Base-by-base conservation (phyloP, 2,888 invertebrate genomes). In the Lissocephala sabroskyi region DNA sequence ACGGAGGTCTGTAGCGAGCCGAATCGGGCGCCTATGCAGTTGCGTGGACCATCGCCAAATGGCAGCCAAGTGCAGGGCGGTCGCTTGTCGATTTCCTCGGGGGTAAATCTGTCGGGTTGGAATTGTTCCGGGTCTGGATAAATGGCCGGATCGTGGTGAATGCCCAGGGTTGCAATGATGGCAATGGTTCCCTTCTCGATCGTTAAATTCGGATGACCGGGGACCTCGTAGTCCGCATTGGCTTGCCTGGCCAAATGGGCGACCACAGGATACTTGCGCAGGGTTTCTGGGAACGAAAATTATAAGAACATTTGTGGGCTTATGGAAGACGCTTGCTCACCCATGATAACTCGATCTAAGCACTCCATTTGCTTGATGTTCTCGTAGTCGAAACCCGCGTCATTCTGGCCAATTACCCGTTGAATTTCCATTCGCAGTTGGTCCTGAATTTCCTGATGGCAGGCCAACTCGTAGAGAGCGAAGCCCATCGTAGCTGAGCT, bases 401-500 rank as follows among this genome's bases (percentile, higher is more conserved):
- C 45, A 17, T 75, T 44, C 3, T 62, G 54, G 1, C 36, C 17
- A 84, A 62, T 13, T 0, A 55, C 49, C 2, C 29, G 23, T 0
- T 52, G 42, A 7, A 75, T 51, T 37, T 67, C 71, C 2, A 41
- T 7, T 4, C 75, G 29, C 10, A 59, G 18, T 36, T 50, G 50
- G 2, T 10, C 65, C 65, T 29, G 75, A 49, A 70, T 45, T 1
- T 65, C 51, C 17, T 39, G 59, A 56, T 70, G 60, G 14, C 50
- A 11, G 0, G 68, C 66, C 11, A 75, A 30, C 37, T 75, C 74
- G 16, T 62, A 70, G 0, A 75, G 23, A 2, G 56, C 50, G 52
- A 87, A 88, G 57, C 87, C 86, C 9, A 89, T 86, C 0, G 88
- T 86, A 0, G 88, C 86, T 0, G 89, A 88, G 0, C 88, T 88